A percentile compares a stretch with the other conserved stretches of the same genome.
phyloP scores from a whole-genome alignment of 2,888 invertebrate species.

The Therioaphis trifolii region DNA sequence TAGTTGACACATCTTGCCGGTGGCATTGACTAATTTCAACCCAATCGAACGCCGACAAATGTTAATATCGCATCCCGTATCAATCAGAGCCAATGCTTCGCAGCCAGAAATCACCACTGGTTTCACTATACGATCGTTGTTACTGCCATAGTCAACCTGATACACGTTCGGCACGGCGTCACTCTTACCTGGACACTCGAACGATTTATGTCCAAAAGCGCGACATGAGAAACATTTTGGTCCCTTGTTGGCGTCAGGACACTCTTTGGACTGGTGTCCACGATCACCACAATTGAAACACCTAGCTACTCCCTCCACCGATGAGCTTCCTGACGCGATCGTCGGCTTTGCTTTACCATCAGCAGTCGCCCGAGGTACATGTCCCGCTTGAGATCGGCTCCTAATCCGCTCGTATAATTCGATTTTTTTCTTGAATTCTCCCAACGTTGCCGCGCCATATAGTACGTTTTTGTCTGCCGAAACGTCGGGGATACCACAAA shows the following conservation, averaged over 20 bases:
- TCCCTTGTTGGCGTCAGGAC: conserved; percentile 65
- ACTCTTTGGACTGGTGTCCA: conserved; percentile 62
- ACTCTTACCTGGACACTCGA: background rate
- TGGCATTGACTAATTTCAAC: background rate
- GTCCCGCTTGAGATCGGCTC: too few relatives aligned
- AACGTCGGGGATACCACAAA: conserved; percentile 68
- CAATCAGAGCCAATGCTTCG: background rate
- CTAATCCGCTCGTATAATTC: conserved; percentile 65
- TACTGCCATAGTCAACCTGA: background rate
- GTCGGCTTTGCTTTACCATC: background rate
- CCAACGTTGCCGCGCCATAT: background rate
- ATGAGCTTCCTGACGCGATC: background rate
- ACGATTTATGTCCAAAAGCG: conserved; percentile 66
- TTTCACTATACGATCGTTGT: conserved; percentile 4
- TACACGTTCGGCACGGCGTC: background rate
- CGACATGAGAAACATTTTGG: conserved; percentile 67
- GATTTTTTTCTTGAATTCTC: conserved; percentile 63
- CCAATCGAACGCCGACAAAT: background rate
- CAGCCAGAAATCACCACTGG: background rate
- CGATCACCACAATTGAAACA: conserved; percentile 65
- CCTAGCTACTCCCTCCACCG: background rate
- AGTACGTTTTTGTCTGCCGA: background rate
- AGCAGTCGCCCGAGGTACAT: background rate
- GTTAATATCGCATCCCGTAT: conserved; percentile 26
- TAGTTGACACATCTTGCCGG: background rate